phyloP scores from a whole-genome alignment of 2,797 vertebrate genomes.

The Betta splendens region DNA sequence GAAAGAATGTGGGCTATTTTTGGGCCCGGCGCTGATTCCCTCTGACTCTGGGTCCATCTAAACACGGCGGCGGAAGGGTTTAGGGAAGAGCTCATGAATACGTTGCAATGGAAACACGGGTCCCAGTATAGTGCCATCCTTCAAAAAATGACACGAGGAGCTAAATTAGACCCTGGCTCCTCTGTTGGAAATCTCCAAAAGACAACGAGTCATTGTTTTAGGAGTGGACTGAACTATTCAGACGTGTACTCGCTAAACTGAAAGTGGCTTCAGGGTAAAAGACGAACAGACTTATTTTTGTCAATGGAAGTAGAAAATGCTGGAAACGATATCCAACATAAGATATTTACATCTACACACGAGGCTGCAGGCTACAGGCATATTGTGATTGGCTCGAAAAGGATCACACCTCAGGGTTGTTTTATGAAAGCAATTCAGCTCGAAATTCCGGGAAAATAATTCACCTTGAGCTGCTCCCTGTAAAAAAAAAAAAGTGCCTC shows the following conservation, averaged over 20 bases:
- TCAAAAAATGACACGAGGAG: slow-evolving; percentile 54
- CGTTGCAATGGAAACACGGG: slow-evolving; percentile 61
- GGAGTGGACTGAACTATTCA: no score
- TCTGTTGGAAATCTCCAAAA: slow-evolving; percentile 30
- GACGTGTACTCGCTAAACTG: slow-evolving; percentile 8
- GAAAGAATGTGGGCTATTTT: slow-evolving; percentile 84
- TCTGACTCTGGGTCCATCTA: slow-evolving; percentile 61
- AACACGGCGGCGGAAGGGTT: slow-evolving; percentile 72
- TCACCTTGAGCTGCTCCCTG: slow-evolving; percentile 3
- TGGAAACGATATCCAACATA: slow-evolving; percentile 43
- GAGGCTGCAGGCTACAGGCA: slow-evolving; percentile 13
- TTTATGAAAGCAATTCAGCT: slow-evolving; percentile 40
- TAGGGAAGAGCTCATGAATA: slow-evolving; percentile 74
- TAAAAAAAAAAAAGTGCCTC: neutral
- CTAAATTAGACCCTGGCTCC: slow-evolving; percentile 50
- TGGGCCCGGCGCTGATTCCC: slow-evolving; percentile 68
- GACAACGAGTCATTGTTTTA: slow-evolving; percentile 37
- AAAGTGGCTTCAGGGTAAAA: neutral
- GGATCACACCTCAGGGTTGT: slow-evolving; percentile 27
- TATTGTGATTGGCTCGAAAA: slow-evolving; percentile 39
- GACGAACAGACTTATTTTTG: neutral
- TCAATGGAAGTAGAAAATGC: slow-evolving; percentile 5
- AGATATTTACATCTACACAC: slow-evolving; percentile 41
- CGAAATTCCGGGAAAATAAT: slow-evolving; percentile 20
- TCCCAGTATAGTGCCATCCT: slow-evolving; percentile 37